Evolutionary conservation across 35 echinoderm and acorn worm species (phyloP), one percentile per base, ranked within the genome.

Genomic region (Ophiothrix spiculata): DNA sequence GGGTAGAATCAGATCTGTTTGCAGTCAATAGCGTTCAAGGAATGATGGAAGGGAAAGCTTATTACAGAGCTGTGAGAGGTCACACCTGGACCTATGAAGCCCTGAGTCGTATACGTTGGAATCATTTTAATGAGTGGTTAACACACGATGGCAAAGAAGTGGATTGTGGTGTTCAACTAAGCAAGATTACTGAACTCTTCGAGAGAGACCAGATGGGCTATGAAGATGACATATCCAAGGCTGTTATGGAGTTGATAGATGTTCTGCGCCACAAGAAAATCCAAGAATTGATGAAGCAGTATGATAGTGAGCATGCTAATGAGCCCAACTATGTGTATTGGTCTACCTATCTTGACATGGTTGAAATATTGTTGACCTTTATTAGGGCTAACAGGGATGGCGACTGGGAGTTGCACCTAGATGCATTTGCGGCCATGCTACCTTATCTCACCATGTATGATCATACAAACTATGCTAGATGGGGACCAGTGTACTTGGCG

Each of bases 381-480:
- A 54, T 54, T 21, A 54, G 45, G 45, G 45, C 45, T 54, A 54
- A 54, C 45, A 54, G 45, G n/a, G 45, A 54, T 54, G 45, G 45
- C 21, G 21, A 54, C 45, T 8, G 45, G 45, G 21, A 21, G 8
- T 54, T 54, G 45, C 45, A 54, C 21, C 45, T 54, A 21, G 45
- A 54, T 54, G 37, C 89, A 10, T 91, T 86, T 64, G 11, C 31
- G 40, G 35, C 31, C 76, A 91, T 91, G 82, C 38, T 86, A 75
- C 82, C 76, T 0, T 86, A 32, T 41, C 79, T 79, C 37, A 37
- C 41, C 45, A 40, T 56, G 15, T 85, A 91, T 86, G 74, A 86
- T 36, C 81, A 91, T 74, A 69, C 21, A 1, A 86, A 85, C 76
- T 86, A 86, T 76, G 83, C 75, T 39, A 36, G 64, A 76, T 90